Evolutionary conservation across 2,797 vertebrate genomes (phyloP), one percentile per base, ranked within the genome.

Genomic region (Dromococcyx pavoninus): DNA sequence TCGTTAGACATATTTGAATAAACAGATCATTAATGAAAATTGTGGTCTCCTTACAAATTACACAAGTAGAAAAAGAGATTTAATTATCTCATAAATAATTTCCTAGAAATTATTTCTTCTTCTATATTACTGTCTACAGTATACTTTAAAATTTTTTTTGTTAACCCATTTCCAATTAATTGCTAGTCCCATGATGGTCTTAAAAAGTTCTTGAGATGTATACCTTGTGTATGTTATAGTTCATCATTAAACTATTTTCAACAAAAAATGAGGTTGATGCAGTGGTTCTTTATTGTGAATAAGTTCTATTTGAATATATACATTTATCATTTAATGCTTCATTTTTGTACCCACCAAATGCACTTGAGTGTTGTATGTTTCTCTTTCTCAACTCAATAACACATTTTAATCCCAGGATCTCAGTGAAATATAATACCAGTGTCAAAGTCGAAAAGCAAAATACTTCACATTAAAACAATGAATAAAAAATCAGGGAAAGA

Each of bases 351-450:
- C 8, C 62, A 7, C 22, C 60, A 39, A 69, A 78, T 61, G 6
- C 22, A 27, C 19, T 54, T 66, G 22, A 39, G 7, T 53, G 30
- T 24, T 65, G 0, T 12, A 5, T 25, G 11, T 37, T 37, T 16
- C 6, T 48, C 28, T 35, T 78, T 39, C 61, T 14, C 21, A 61
- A 5, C 2, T 33, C 25, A 18, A 6, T 27, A 2, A 5, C 7
- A 35, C 1, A 37, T 57, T 62, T 66, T 51, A 78, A 56, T 4
- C 17, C 22, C 0, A 0, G 65, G 5, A 13, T 18, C 9, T 37
- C 17, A 86, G 11, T 51, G 16, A 41, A 41, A 32, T n/a, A 10
- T 22, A 39, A 79, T 28, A 56, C 5, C 11, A 62, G 4, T n/a
- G 3, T 60, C 37, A 46, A 13, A 46, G 4, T 21, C 35, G 62